Evolutionary conservation across 2,113 vertebrate genomes (phyloP).

Genomic region (Eretmochelys imbricata): DNA sequence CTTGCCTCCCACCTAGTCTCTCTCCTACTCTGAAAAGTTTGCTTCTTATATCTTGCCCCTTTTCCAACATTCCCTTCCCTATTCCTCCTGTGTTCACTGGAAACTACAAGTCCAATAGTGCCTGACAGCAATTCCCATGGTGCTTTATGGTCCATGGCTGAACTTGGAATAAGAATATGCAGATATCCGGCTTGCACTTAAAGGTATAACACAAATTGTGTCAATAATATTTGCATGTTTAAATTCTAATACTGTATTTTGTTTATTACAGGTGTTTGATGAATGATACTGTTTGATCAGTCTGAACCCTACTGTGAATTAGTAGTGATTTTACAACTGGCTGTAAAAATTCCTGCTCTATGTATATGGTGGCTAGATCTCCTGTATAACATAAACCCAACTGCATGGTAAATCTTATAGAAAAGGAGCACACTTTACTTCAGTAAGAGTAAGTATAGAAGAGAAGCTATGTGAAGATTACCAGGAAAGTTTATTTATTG

Average conservation of each 20-base stretch:
- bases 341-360: neutral
- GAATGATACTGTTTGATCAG: no score
- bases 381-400: neutral
- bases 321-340: rapidly evolving
- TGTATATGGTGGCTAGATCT: neutral
- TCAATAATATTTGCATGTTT: no score
- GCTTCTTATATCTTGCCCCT: neutral
- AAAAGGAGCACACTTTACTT: no score
- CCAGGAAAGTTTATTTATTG: neutral
- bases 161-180: no score
- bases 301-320: neutral
- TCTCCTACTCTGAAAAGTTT: neutral
- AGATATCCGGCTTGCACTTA: no score
- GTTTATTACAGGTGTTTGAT: neutral
- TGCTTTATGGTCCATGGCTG: no score
- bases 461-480: neutral
- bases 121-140: no score
- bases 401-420: neutral
- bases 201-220: no score
- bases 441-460: no score
- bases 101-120: no score
- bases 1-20: neutral
- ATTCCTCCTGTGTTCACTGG: no score
- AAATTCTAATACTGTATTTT: no score
- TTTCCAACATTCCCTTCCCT: neutral